Evolutionary conservation across 2,113 vertebrate genomes (phyloP), one percentile per base, ranked within the genome.

Genomic region (Amazona vittata): DNA sequence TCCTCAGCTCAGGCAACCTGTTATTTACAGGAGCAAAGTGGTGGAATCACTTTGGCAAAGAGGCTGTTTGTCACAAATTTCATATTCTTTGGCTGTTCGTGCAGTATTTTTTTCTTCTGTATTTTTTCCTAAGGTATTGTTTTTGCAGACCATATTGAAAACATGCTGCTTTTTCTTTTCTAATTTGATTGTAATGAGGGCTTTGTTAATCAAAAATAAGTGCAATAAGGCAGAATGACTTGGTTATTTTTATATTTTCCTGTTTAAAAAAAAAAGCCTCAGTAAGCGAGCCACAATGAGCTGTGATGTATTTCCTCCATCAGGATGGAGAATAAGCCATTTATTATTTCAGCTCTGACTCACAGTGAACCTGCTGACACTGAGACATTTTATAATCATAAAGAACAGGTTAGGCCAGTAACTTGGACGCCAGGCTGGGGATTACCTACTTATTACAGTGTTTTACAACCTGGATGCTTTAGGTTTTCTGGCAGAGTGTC

Each of bases 211-310:
- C 64, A 97, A 97, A 97, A 98, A 82, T 97, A 93, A 97, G 95
- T 97, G 96, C 89, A 97, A 78, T 95, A 93, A 97, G 89, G 86
- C 82, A 60, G 97, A 98, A 98, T 98, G 95, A 94, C 97, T 97
- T 98, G 98, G 99, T 99, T 99, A 99, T 99, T 99, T 99, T 99
- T 99, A 98, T 98, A 98, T 98, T 99, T 99, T 99, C 99, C 99
- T 99, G 99, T 99, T 95, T 98, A 98, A 99, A 99, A 94, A 94
- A 90, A 87, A 89, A 98, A 98, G 95, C 94, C 97, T 96, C 90
- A 93, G 96, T 84, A 97, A 96, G 96, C 94, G 98, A 98, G 98
- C 99, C 98, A 99, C 99, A 99, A 99, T 99, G 98, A 99, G 98
- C 98, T 92, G 86, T 99, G 99, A 99, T 99, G 99, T 99, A 99